phyloP scores from a whole-genome alignment of 1,140 invertebrate species.

The Ridgeia piscesae region DNA sequence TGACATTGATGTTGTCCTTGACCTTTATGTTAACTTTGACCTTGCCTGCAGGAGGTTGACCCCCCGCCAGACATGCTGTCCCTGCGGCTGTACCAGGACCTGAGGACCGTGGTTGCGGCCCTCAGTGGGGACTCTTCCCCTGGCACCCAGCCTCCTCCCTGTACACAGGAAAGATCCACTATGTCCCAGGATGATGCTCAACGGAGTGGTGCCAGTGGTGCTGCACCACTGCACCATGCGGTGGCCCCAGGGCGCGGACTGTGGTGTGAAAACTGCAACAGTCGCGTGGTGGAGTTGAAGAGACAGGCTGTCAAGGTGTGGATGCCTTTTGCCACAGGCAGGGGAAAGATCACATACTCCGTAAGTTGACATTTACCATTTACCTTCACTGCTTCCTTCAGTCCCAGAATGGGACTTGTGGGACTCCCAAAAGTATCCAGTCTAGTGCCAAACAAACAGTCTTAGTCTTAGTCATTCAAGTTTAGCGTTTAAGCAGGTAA shows the following conservation, averaged over 20 bases:
- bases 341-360: neutral
- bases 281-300: constrained; percentile 17
- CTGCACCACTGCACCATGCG: neutral
- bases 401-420: too few relatives aligned
- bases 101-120: neutral
- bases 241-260: neutral
- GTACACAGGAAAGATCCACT: neutral
- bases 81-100: neutral
- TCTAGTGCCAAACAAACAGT: too few relatives aligned
- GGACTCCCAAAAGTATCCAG: too few relatives aligned
- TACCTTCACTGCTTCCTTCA: too few relatives aligned
- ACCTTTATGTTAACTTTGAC: neutral
- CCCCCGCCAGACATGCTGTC: neutral
- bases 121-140: neutral
- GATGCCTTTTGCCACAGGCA: constrained; percentile 6
- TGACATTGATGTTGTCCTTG: neutral
- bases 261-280: constrained; percentile 20
- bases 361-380: neutral
- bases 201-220: neutral
- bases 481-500: too few relatives aligned
- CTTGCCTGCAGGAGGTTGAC: neutral
- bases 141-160: neutral
- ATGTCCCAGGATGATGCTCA: neutral
- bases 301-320: constrained; percentile 19
- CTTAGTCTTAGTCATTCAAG: too few relatives aligned